These are phyloP conservation scores for Eupsilia transversa DNA, from an alignment of 2,888 invertebrate genomes.

Conservation along the genomic window DNA sequence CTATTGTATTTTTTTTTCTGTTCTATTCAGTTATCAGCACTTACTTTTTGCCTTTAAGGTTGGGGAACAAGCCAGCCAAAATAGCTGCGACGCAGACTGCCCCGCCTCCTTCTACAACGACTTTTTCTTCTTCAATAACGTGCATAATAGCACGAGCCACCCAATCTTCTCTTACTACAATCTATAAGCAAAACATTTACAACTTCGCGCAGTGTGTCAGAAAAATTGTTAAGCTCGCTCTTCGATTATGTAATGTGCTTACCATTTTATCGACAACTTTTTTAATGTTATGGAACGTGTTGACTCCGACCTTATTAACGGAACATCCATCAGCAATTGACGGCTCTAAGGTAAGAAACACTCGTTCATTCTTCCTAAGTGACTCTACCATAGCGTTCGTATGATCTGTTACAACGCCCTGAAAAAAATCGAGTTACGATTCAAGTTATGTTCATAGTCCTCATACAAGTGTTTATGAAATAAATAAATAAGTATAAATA, in stretches of 20 bases:
- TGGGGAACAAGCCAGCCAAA: conserved; percentile 94
- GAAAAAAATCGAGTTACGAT: conserved; percentile 13
- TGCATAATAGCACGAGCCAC: conserved; percentile 95
- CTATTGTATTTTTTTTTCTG: too few relatives aligned
- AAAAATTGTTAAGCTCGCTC: not conserved
- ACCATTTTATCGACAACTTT: conserved; percentile 87
- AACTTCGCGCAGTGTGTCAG: not conserved
- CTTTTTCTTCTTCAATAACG: conserved; percentile 95
- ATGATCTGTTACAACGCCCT: conserved; percentile 86
- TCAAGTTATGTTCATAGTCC: not conserved
- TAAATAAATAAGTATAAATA: not conserved
- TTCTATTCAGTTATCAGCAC: conserved; percentile 40
- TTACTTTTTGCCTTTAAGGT: conserved; percentile 95
- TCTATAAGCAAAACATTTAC: conserved; percentile 74
- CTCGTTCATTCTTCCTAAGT: conserved; percentile 93
- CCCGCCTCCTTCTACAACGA: conserved; percentile 97
- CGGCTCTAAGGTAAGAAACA: conserved; percentile 91
- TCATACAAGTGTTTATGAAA: not conserved
- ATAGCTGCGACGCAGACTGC: conserved; percentile 95
- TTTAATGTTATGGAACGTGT: conserved; percentile 83
- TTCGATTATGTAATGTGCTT: conserved; percentile 10
- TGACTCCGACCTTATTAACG: conserved; percentile 83
- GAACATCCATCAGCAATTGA: conserved; percentile 95
- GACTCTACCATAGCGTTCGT: conserved; percentile 84
- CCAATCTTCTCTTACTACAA: conserved; percentile 96